phyloP scores from a whole-genome alignment of 2,113 vertebrate species.

The Gadus chalcogrammus region DNA sequence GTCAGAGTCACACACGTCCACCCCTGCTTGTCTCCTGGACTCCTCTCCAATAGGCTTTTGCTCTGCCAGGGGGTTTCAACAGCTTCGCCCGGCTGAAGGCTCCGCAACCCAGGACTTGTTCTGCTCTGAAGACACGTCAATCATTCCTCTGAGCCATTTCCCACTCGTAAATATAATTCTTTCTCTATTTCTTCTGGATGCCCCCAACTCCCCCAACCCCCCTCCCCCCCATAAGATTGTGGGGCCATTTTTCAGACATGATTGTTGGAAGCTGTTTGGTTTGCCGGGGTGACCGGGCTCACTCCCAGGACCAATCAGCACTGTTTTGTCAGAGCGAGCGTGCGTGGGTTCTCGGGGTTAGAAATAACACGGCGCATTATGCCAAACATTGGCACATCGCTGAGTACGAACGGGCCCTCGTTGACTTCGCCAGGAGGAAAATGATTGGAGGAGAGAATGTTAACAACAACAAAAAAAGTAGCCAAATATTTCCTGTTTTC shows the following conservation, averaged over 20 bases:
- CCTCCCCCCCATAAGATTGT: background rate
- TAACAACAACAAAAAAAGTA: conserved; percentile 33
- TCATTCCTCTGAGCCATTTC: conserved; percentile 42
- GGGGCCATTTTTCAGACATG: conserved; percentile 5
- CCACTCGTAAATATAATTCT: conserved; percentile 38
- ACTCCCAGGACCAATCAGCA: conserved; percentile 46
- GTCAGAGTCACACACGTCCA: conserved; percentile 53
- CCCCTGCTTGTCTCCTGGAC: conserved; percentile 54
- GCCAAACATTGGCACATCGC: conserved; percentile 23
- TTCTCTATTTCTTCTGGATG: conserved; percentile 4
- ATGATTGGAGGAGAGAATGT: conserved; percentile 26
- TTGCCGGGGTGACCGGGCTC: conserved; percentile 34
- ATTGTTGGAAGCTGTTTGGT: conserved; percentile 40
- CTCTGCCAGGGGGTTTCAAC: conserved; percentile 40
- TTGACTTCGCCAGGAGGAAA: conserved; percentile 42
- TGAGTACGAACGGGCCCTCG: conserved; percentile 50
- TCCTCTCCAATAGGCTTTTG: conserved; percentile 34
- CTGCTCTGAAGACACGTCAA: conserved; percentile 14
- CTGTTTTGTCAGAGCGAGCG: conserved; percentile 23
- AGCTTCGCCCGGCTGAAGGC: conserved; percentile 43
- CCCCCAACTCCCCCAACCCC: background rate
- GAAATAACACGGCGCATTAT: conserved; percentile 45
- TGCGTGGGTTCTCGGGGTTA: conserved; percentile 38
- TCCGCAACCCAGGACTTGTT: conserved; percentile 15
- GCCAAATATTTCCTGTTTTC: background rate